Evolutionary conservation across 2,888 invertebrate genomes (phyloP), one percentile per base, ranked within the genome.

Genomic region (Tetropium fuscum): DNA sequence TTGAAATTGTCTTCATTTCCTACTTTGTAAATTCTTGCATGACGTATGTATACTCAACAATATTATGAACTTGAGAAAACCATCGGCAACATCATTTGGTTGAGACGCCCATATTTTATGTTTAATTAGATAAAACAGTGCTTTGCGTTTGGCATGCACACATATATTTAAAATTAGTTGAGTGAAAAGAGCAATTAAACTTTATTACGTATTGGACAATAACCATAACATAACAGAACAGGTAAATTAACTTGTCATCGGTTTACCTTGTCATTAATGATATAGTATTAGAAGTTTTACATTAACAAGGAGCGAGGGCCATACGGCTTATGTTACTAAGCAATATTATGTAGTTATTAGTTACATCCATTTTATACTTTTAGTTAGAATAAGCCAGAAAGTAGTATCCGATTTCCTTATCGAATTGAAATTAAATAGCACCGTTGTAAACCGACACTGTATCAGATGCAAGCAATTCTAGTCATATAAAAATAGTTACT

Each of bases 161-260:
- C n/a, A n/a, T n/a, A 47, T 13, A 19, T 32, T 32, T 47, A 18
- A 19, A 19, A 13, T 32, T 11, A 22, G 13, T 48, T 48, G 36
- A 10, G 36, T 36, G 48, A 48, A 36, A 22, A 48, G 32, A 13
- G 15, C 48, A 22, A 48, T 48, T 48, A 48, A 36, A 48, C 19
- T 48, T 48, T 48, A 48, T 36, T 48, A 22, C n/a, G 34, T 19
- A 48, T 22, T 36, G 34, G 15, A 48, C 13, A 20, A 20, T 34
- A 48, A 32, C 34, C 34, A 48, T 11, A 48, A 48, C 34, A 48
- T 11, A 48, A 48, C 32, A 48, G 15, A 15, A 48, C 22, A 2
- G 22, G 36, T 15, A 20, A 48, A 36, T 47, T 47, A 34, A n/a
- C 19, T 36, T 48, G 36, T 48, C 48, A 36, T n/a, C 2, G 7